Evolutionary conservation across 1,140 invertebrate species (phyloP).

Genomic region (Trypoxylus dichotomus): DNA sequence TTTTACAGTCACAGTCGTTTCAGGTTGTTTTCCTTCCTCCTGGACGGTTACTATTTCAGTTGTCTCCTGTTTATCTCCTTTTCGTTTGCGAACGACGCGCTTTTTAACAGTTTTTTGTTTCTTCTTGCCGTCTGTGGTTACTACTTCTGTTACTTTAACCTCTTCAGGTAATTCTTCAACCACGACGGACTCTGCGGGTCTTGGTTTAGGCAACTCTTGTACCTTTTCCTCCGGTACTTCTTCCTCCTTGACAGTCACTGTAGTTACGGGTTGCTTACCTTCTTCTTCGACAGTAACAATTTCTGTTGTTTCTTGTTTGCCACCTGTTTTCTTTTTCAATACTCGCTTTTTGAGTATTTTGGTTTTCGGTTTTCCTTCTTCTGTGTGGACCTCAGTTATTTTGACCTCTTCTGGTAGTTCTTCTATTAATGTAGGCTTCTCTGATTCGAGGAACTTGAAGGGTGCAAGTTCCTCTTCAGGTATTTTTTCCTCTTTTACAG

Average conservation of each 20-base stretch:
- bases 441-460: conserved; percentile 36
- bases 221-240: conserved; percentile 54
- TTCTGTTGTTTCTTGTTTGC: conserved; percentile 48
- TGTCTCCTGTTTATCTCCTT: conserved; percentile 43
- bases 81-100: conserved; percentile 40
- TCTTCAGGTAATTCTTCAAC: conserved; percentile 48
- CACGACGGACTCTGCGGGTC: too few species aligned
- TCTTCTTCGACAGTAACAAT: conserved; percentile 54
- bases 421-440: conserved; percentile 39
- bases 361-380: too few species aligned
- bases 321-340: conserved; percentile 37
- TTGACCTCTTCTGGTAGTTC: conserved; percentile 38
- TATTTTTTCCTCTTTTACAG: conserved; percentile 28
- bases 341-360: neutral
- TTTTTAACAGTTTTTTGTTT: conserved; percentile 40
- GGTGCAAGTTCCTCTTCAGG: conserved; percentile 41
- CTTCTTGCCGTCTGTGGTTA: conserved; percentile 52
- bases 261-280: conserved; percentile 50
- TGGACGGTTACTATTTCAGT: conserved; percentile 53
- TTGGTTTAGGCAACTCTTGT: too few species aligned
- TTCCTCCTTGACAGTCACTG: conserved; percentile 42
- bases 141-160: conserved; percentile 51
- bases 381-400: too few species aligned
- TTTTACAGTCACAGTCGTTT: conserved; percentile 36
- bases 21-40: conserved; percentile 39